phyloP scores from a whole-genome alignment of 1,140 invertebrate species.

The Galleria mellonella region DNA sequence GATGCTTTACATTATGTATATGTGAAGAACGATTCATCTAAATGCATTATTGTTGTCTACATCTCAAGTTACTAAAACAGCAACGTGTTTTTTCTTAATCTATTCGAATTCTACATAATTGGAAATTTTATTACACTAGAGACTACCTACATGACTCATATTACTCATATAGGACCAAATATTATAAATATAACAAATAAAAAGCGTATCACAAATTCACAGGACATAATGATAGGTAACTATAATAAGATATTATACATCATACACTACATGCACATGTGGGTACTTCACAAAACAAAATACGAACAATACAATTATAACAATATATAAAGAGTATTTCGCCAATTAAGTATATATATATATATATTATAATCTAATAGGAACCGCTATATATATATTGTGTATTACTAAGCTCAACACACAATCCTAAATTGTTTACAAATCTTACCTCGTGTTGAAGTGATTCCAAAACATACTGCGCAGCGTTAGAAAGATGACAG shows the following conservation, averaged over 20 bases:
- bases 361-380: slow-evolving; percentile 13
- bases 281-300: no score
- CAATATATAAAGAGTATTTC: slow-evolving; percentile 23
- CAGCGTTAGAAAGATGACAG: slow-evolving; percentile 76
- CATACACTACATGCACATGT: slow-evolving; percentile 34
- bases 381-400: background rate
- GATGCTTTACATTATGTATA: no score
- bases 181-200: slow-evolving; percentile 34
- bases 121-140: slow-evolving; percentile 10
- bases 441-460: slow-evolving; percentile 97
- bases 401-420: slow-evolving; percentile 21
- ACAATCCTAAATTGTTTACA: slow-evolving; percentile 47
- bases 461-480: slow-evolving; percentile 98
- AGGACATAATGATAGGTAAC: slow-evolving; percentile 59
- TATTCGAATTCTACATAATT: background rate
- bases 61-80: no score
- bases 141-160: slow-evolving; percentile 1
- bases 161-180: background rate
- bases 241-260: slow-evolving; percentile 27
- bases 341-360: slow-evolving; percentile 38
- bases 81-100: background rate
- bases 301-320: slow-evolving; percentile 21
- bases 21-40: background rate
- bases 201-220: slow-evolving; percentile 70
- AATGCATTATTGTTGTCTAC: no score